These are phyloP conservation scores for Amblyopsis hoosieri DNA, from an alignment of 2,797 vertebrate species.

Conservation along the genomic window DNA sequence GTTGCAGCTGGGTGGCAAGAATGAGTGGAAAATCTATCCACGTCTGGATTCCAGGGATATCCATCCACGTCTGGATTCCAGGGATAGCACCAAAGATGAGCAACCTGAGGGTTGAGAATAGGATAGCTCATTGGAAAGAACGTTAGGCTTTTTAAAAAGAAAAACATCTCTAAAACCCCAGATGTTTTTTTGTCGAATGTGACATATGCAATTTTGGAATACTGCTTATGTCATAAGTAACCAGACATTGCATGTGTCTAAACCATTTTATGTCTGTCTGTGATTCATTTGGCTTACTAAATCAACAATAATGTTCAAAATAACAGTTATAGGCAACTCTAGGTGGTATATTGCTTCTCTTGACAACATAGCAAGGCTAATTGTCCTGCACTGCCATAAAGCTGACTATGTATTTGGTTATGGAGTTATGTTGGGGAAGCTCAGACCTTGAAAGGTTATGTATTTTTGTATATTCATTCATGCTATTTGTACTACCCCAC, in stretches of 20 bases:
- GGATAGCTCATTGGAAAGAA: constrained; percentile 74
- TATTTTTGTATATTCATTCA: constrained; percentile 1
- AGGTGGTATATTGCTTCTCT: neutral
- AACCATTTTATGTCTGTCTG: constrained; percentile 16
- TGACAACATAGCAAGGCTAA: neutral
- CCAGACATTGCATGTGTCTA: constrained; percentile 43
- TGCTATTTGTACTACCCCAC: constrained; percentile 2
- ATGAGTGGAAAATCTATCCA: constrained; percentile 64
- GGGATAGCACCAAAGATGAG: constrained; percentile 60
- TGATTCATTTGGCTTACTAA: constrained; percentile 26
- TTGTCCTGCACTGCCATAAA: constrained; percentile 4
- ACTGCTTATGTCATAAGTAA: constrained; percentile 58
- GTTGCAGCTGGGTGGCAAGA: constrained; percentile 66
- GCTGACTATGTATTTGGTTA: constrained; percentile 9
- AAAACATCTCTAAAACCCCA: constrained; percentile 62
- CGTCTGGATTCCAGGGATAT: constrained; percentile 70
- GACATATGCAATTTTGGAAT: constrained; percentile 55
- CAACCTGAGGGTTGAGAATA: constrained; percentile 66
- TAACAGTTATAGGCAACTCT: neutral
- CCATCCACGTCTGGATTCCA: constrained; percentile 64
- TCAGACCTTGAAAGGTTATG: neutral
- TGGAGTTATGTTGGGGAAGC: neutral
- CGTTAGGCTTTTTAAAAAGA: constrained; percentile 53
- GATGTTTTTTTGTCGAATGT: constrained; percentile 65
- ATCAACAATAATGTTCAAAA: constrained; percentile 18